Base-by-base conservation (phyloP, 2,113 vertebrate genomes). In the Xyliphius kryptos region DNA sequence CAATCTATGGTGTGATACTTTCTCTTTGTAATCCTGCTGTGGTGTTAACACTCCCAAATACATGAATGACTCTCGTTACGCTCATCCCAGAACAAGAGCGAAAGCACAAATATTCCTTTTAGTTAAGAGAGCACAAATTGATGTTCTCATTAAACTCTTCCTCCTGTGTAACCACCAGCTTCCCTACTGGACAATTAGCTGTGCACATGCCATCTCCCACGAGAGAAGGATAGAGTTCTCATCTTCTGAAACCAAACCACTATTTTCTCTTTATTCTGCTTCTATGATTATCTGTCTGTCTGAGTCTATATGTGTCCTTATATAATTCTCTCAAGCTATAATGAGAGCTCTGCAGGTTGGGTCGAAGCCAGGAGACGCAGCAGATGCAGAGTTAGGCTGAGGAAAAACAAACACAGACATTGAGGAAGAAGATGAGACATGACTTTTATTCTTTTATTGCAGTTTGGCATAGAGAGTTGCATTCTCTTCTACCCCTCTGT, bases 41-140 rank as follows among this genome's bases (percentile, higher is more conserved):
- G n/a, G n/a, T n/a, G n/a, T n/a, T n/a, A n/a, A n/a, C n/a, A n/a
- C n/a, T n/a, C n/a, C n/a, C n/a, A n/a, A n/a, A n/a, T n/a, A n/a
- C n/a, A n/a, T n/a, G n/a, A n/a, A n/a, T n/a, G n/a, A n/a, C n/a
- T n/a, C n/a, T n/a, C n/a, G n/a, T n/a, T n/a, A n/a, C n/a, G n/a
- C n/a, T n/a, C n/a, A n/a, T n/a, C n/a, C n/a, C n/a, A n/a, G n/a
- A n/a, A n/a, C n/a, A n/a, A n/a, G n/a, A n/a, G n/a, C n/a, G n/a
- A n/a, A n/a, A n/a, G 5, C 37, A 88, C 77, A 83, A 86, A 83
- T 82, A 83, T 83, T 88, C 86, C 70, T 47, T 57, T 83, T 75
- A 74, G 79, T 75, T 80, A 72, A 71, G 74, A n/a, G 69, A 81
- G 74, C 81, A 81, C 81, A 83, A 83, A 86, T 77, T 79, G 80